Evolutionary conservation across 1,140 invertebrate species (phyloP).

Genomic region (Octopus bimaculoides): DNA sequence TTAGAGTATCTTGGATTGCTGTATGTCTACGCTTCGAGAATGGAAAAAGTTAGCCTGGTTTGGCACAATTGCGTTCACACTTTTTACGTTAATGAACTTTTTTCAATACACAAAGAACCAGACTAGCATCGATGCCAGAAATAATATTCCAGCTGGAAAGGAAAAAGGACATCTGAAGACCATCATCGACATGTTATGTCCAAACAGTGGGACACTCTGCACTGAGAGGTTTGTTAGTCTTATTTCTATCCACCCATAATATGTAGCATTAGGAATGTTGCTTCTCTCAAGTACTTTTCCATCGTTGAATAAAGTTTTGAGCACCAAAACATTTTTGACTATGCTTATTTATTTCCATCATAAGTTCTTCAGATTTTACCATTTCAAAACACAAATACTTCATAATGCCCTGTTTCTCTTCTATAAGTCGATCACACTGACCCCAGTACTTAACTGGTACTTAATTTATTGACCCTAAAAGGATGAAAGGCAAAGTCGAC

Average conservation of each 20-base stretch:
- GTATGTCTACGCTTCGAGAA: constrained; percentile 9
- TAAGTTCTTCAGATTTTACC: too few species aligned
- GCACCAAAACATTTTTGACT: too few species aligned
- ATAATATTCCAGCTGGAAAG: not conserved
- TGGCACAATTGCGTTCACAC: not conserved
- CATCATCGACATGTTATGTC: not conserved
- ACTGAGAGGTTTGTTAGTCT: not conserved
- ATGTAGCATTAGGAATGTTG: too few species aligned
- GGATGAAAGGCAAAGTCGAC: too few species aligned
- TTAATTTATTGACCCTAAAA: too few species aligned
- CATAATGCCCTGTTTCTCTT: too few species aligned
- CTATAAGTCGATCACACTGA: too few species aligned
- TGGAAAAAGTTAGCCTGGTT: constrained; percentile 9
- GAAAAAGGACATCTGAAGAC: constrained; percentile 2
- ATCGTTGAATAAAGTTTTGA: too few species aligned
- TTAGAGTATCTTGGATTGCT: not conserved
- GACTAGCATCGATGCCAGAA: not conserved
- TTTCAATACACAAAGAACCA: constrained; percentile 9
- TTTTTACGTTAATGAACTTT: not conserved
- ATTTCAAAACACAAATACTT: too few species aligned
- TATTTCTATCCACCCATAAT: not conserved
- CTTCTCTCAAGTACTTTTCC: too few species aligned
- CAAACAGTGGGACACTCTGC: not conserved
- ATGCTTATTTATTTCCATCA: too few species aligned
- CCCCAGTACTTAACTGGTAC: too few species aligned